Conservation (phyloP, 2,797 vertebrate species). For the Mico argentatus region DNA sequence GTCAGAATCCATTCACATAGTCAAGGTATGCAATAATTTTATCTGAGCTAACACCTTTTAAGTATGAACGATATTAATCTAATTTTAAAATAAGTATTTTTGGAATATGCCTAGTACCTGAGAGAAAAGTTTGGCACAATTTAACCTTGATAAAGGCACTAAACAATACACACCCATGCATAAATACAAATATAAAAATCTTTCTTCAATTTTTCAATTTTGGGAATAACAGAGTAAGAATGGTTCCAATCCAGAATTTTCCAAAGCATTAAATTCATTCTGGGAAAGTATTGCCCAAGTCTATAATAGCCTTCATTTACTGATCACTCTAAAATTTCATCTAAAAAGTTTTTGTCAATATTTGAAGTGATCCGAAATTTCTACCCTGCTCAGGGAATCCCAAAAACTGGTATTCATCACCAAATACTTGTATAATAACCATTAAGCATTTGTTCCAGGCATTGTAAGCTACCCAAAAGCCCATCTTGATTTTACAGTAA, state of each 20-base stretch:
- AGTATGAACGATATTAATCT: background rate
- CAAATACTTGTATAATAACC: background rate
- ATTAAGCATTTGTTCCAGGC: background rate
- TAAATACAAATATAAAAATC: background rate
- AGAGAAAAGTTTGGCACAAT: constrained; percentile 32
- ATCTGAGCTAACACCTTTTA: background rate
- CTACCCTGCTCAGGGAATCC: background rate
- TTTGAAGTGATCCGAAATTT: background rate
- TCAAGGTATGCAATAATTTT: background rate
- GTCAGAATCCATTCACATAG: background rate
- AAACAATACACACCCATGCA: background rate
- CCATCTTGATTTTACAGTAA: background rate
- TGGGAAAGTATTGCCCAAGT: background rate
- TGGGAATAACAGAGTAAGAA: background rate
- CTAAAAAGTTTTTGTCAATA: background rate
- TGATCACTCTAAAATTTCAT: background rate
- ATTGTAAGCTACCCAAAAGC: background rate
- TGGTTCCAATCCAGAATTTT: background rate
- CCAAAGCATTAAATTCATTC: background rate
- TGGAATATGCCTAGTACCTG: background rate
- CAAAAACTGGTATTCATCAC: background rate
- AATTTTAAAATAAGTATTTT: background rate
- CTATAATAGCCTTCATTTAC: background rate
- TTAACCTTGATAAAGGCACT: background rate
- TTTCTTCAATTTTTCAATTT: background rate